Percentiles rank a stretch among this genome's conserved stretches.
phyloP scores from a whole-genome alignment of 2,113 vertebrate species.

The Ageneiosus marmoratus region DNA sequence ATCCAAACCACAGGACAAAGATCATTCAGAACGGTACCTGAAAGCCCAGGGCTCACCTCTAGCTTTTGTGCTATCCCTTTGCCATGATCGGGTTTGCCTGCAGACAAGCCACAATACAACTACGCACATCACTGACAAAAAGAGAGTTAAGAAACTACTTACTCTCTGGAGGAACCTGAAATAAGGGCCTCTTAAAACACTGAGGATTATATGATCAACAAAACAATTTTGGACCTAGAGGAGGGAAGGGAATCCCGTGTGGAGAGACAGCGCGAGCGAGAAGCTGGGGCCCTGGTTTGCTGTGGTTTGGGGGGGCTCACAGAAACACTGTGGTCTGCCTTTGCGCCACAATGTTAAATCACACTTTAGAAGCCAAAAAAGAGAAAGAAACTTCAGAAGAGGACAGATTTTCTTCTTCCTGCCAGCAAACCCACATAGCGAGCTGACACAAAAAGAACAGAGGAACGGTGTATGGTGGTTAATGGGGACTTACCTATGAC shows the following conservation, averaged over 20 bases:
- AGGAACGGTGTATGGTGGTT: not conserved
- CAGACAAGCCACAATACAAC: conserved; percentile 67
- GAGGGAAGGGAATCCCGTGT: conserved; percentile 58
- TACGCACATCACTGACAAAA: conserved; percentile 62
- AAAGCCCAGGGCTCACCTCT: conserved; percentile 69
- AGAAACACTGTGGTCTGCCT: conserved; percentile 81
- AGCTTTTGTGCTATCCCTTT: conserved; percentile 62
- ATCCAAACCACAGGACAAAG: conserved; percentile 81
- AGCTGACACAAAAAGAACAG: conserved; percentile 8
- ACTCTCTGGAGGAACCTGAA: conserved; percentile 76
- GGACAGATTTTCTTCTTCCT: conserved; percentile 41
- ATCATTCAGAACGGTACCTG: conserved; percentile 69
- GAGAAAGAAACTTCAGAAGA: conserved; percentile 57
- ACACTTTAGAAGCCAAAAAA: conserved; percentile 53
- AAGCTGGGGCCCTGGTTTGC: conserved; percentile 62
- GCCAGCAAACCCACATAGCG: conserved; percentile 32
- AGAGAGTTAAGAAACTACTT: conserved; percentile 71
- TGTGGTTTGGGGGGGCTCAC: conserved; percentile 76
- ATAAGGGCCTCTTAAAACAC: conserved; percentile 62
- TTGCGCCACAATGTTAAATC: conserved; percentile 67
- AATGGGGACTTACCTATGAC: conserved; percentile 89
- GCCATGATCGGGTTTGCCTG: conserved; percentile 66
- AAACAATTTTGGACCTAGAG: conserved; percentile 64
- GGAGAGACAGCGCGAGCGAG: conserved; percentile 62
- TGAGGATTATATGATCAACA: conserved; percentile 65